Evolutionary conservation across 2,888 invertebrate species (phyloP), one percentile per base, ranked within the genome.

Genomic region (Chydorus sphaericus): DNA sequence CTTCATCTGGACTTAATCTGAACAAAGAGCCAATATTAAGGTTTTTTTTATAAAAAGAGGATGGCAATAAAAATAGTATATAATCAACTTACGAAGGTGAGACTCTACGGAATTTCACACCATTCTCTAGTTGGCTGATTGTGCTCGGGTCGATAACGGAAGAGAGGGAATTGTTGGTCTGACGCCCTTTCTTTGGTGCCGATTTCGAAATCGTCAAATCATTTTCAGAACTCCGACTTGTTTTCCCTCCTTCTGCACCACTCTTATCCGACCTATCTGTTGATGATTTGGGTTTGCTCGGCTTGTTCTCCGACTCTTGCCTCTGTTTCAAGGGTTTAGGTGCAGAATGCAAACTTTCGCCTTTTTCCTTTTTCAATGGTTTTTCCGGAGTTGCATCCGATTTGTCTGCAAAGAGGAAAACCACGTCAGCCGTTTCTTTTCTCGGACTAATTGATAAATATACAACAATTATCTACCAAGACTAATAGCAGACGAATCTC

Each of bases 101-200:
- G 5, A 44, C 44, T 16, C 23, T 44, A 2, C 44, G 20, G 26
- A 26, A 44, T 23, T 44, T 44, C 14, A 44, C 44, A 16, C 44
- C 44, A 20, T 44, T 44, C n/a, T 44, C 44, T 4, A 26, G 2
- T 23, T 44, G 44, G n/a, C 18, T 23, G 26, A 44, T 8, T 33
- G 33, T 8, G 44, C 16, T 23, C 11, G 86, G 85, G 29, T 87
- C 88, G 3, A 86, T 85, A 53, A 85, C 82, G 11, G 85, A 85
- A 2, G 88, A 83, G 50, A 89, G 73, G 1, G 88, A 88, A 70
- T 88, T 88, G 66, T 89, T 89, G 10, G 88, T 89, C 70, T 88
- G 87, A 58, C 88, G 75, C 55, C 88, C 87, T 28, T 39, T 39
- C 38, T 48, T 54, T 23, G 7, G 16, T 6, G 8, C 7, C 8